Percentiles rank a stretch among this genome's conserved stretches.
Conservation (phyloP, 2,888 invertebrate genomes). For the Belgica antarctica region DNA sequence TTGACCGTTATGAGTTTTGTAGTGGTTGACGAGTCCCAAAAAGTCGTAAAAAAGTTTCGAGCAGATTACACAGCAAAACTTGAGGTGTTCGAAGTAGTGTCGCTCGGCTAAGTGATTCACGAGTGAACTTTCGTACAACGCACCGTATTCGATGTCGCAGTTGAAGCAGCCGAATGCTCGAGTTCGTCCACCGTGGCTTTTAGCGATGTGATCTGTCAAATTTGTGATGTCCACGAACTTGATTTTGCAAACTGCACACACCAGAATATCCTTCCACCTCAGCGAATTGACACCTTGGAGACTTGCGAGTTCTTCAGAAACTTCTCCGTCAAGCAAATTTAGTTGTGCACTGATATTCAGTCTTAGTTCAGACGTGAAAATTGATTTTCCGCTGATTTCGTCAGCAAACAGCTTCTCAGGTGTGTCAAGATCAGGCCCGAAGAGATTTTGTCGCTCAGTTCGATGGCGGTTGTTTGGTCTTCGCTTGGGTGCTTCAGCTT, state of each 20-base stretch:
- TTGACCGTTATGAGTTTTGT: background rate
- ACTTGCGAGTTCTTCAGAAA: background rate
- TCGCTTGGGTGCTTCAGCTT: background rate
- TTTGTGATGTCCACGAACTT: background rate
- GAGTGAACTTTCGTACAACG: background rate
- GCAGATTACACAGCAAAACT: slow-evolving; percentile 4
- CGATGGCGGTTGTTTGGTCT: slow-evolving; percentile 22
- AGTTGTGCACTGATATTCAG: background rate
- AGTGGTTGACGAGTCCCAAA: background rate
- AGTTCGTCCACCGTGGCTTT: background rate
- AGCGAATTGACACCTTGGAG: background rate
- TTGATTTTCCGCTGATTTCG: background rate
- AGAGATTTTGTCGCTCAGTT: background rate
- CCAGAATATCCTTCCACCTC: background rate
- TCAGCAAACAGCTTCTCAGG: background rate
- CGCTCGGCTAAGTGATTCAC: slow-evolving; percentile 13
- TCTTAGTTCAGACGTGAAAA: background rate
- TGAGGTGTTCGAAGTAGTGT: background rate
- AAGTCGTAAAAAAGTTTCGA: slow-evolving; percentile 24
- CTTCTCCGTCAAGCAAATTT: background rate
- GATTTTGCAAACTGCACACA: slow-evolving; percentile 8
- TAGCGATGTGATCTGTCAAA: slow-evolving; percentile 5
- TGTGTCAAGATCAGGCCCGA: background rate
- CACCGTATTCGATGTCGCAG: slow-evolving; percentile 1
- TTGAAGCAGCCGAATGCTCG: slow-evolving; percentile 21